These are phyloP conservation scores for Schizothorax lantsangensis DNA, from an alignment of 2,797 vertebrate genomes.

Conservation along the genomic window DNA sequence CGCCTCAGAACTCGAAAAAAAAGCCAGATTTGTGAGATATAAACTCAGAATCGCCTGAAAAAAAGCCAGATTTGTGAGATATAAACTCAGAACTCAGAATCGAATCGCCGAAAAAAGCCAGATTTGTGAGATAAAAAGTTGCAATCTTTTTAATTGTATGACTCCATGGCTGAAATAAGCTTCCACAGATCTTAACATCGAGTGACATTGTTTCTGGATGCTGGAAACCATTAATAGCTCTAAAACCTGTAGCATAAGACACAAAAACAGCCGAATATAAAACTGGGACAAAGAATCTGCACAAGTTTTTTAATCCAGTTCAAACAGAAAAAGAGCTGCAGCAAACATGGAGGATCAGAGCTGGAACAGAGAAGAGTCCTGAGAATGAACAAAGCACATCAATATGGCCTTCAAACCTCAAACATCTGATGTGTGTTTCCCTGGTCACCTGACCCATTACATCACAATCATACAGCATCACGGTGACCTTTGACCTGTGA, in stretches of 20 bases:
- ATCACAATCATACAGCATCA: not conserved
- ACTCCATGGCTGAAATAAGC: not conserved
- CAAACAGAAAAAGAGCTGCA: slow-evolving; percentile 53
- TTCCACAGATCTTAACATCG: not conserved
- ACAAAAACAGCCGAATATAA: not conserved
- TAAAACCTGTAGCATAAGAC: not conserved
- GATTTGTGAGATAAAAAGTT: too few relatives aligned
- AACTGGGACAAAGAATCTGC: slow-evolving; percentile 15
- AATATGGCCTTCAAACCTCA: not conserved
- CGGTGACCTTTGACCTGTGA: not conserved
- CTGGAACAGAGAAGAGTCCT: slow-evolving; percentile 41
- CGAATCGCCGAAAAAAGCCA: too few relatives aligned
- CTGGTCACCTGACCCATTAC: not conserved
- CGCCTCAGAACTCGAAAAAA: too few relatives aligned
- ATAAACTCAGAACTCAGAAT: too few relatives aligned
- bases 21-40: too few relatives aligned
- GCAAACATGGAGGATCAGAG: slow-evolving; percentile 33
- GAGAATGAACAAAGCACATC: slow-evolving; percentile 39
- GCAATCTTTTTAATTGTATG: not conserved
- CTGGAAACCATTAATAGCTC: too few relatives aligned
- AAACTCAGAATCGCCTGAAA: too few relatives aligned
- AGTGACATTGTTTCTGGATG: too few relatives aligned
- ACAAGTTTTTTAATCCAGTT: slow-evolving; percentile 34
- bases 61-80: too few relatives aligned
- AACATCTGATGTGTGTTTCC: not conserved